Evolutionary conservation across 2,888 invertebrate species (phyloP).

Genomic region (Oligia strigilis): DNA sequence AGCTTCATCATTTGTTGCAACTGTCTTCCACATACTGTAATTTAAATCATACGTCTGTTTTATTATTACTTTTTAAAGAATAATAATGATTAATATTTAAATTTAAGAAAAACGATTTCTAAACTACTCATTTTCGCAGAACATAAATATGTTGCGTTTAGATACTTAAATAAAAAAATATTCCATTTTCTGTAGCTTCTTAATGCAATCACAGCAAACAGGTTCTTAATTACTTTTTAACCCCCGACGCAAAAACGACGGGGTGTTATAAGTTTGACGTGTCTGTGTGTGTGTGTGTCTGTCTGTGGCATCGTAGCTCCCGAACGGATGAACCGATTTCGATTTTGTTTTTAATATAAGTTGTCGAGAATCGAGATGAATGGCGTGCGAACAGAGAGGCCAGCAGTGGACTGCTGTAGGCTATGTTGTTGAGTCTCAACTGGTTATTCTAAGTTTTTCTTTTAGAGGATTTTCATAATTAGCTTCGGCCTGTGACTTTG

Average conservation of each 20-base stretch:
- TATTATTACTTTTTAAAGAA: not conserved
- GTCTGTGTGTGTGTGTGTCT: too few relatives aligned
- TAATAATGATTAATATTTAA: not conserved
- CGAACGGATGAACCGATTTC: too few relatives aligned
- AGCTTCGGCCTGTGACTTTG: not conserved
- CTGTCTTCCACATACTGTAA: constrained; percentile 80
- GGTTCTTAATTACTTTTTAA: too few relatives aligned
- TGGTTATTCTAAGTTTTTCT: not conserved
- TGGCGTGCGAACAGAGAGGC: not conserved
- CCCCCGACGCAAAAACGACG: too few relatives aligned
- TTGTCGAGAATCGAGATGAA: not conserved
- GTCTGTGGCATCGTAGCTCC: too few relatives aligned
- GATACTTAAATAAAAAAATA: too few relatives aligned
- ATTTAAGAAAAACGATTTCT: too few relatives aligned
- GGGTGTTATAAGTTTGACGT: too few relatives aligned
- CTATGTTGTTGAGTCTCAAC: not conserved
- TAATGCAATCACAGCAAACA: not conserved
- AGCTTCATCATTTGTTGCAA: constrained; percentile 79
- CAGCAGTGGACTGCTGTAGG: too few relatives aligned
- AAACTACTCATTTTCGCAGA: too few relatives aligned
- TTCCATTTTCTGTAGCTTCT: not conserved
- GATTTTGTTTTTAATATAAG: not conserved
- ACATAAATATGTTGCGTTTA: too few relatives aligned
- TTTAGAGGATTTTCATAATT: too few relatives aligned
- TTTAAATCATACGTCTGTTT: not conserved